Evolutionary conservation across 2,888 invertebrate species (phyloP), one percentile per base, ranked within the genome.

Genomic region (Rhagonycha fulva): DNA sequence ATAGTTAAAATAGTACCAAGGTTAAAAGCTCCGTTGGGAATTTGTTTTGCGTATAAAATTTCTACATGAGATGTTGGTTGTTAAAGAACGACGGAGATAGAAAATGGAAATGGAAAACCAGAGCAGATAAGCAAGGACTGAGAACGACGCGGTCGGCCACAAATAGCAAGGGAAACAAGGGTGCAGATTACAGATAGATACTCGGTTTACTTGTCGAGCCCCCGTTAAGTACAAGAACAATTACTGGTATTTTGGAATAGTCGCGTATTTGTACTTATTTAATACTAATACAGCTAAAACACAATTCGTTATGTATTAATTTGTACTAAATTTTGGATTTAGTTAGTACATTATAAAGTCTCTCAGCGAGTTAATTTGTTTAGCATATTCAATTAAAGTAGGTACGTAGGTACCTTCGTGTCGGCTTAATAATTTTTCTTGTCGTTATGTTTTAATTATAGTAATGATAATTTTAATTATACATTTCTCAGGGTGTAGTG

Each of bases 151-250:
- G 86, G 86, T 85, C 84, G 84, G 82, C 87, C 87, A 84, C 87
- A 87, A 87, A 87, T 86, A 86, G 86, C 85, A 82, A 79, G 84
- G 85, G 86, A 85, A 86, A 86, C 86, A 86, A 86, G 86, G 86
- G 86, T 84, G 85, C 85, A 86, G 86, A 87, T 87, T 87, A 86
- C 85, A 84, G 85, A 85, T 85, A 85, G 85, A 85, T 85, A 85
- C 84, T 84, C 84, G 82, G 81, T 82, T 83, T 83, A 84, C 84
- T 85, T 84, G 85, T 85, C 85, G 85, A 84, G 81, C 79, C 82
- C 81, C 78, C 82, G 83, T 84, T 85, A 85, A 86, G 84, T 84
- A 85, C 85, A 83, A 83, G 84, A 83, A 84, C 85, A 87, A 86
- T 87, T 87, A 47, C 47, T 47, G 47, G 47, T 47, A 87, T 86